Evolutionary conservation across 2,113 vertebrate species (phyloP).

Genomic region (Pogona vitticeps): DNA sequence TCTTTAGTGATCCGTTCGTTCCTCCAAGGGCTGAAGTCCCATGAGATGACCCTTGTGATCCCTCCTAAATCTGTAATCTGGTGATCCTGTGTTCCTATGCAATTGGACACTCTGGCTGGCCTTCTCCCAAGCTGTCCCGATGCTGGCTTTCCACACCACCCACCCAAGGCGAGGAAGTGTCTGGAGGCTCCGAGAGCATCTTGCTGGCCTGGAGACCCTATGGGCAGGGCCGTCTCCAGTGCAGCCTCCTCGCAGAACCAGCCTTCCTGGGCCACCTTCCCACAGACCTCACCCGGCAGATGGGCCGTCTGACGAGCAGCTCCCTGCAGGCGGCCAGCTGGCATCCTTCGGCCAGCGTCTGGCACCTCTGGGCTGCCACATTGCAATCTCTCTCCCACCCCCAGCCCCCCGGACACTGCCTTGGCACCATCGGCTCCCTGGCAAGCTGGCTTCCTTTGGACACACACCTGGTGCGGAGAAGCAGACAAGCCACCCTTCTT

Average conservation of each 20-base stretch:
- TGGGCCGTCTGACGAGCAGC: conserved; percentile 31
- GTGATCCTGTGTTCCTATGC: too few relatives aligned
- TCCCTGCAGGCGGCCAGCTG: conserved; percentile 57
- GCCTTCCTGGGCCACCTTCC: conserved; percentile 37
- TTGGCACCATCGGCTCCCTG: conserved; percentile 28
- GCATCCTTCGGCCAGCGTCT: conserved; percentile 51
- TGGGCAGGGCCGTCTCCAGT: conserved; percentile 45
- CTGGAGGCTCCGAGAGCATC: conserved; percentile 1
- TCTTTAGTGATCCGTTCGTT: too few relatives aligned
- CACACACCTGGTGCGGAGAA: conserved; percentile 39
- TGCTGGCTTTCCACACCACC: too few relatives aligned
- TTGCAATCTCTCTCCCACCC: conserved; percentile 23
- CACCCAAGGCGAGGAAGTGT: neutral
- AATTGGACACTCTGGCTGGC: too few relatives aligned
- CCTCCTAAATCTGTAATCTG: too few relatives aligned
- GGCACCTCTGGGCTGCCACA: conserved; percentile 58
- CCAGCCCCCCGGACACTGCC: conserved; percentile 19
- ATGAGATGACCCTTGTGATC: too few relatives aligned
- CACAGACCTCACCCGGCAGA: conserved; percentile 56
- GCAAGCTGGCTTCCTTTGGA: conserved; percentile 48
- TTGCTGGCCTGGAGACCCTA: conserved; percentile 20
- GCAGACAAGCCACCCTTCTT: neutral
- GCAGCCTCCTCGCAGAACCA: conserved; percentile 12
- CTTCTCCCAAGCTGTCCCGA: too few relatives aligned
- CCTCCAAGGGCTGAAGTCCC: too few relatives aligned